Conservation (phyloP, 2,797 vertebrate genomes). For the Micrastur ruficollis region DNA sequence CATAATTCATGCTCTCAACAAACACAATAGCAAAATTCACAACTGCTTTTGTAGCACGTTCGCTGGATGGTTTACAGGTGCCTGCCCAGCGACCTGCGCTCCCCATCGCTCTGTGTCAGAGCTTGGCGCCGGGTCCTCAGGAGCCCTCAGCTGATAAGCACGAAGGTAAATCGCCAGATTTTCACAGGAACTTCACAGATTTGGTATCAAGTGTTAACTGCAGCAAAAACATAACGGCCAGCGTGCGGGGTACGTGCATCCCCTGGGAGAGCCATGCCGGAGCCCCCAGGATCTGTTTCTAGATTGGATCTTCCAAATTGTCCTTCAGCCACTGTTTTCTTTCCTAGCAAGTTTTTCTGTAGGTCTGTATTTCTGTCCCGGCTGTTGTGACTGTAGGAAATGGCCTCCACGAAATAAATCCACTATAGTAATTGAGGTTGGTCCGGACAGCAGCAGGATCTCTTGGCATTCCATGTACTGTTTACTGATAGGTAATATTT, state of each 20-base stretch:
- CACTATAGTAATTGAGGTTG: not conserved
- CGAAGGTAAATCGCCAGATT: not conserved
- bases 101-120: not conserved
- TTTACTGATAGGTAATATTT: not conserved
- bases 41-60: not conserved
- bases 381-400: not conserved
- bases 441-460: not conserved
- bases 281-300: not conserved
- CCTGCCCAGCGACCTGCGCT: not conserved
- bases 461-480: not conserved
- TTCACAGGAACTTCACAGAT: not conserved
- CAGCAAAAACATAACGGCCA: not conserved
- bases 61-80: not conserved
- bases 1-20: not conserved
- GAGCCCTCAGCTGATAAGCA: not conserved
- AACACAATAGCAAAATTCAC: not conserved
- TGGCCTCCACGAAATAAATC: not conserved
- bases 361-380: not conserved
- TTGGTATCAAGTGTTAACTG: not conserved
- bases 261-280: rapidly evolving
- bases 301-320: not conserved
- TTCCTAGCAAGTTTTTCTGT: not conserved
- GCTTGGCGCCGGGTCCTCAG: not conserved
- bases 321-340: not conserved
- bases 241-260: rapidly evolving